These are phyloP conservation scores for Monopterus albus DNA, from an alignment of 2,113 vertebrate genomes.

Conservation along the genomic window DNA sequence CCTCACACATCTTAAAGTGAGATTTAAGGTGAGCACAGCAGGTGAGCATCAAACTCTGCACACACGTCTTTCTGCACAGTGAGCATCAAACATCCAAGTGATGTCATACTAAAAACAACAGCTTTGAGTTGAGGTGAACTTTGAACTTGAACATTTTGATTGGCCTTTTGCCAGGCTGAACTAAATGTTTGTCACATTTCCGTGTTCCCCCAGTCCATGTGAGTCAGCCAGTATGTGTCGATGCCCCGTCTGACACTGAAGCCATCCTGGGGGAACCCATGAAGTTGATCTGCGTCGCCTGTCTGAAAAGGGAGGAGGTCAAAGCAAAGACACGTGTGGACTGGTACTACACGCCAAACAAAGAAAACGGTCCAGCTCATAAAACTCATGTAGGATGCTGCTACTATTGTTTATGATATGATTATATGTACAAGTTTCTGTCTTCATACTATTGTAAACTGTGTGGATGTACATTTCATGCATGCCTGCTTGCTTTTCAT, in stretches of 20 bases:
- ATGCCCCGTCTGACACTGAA: slow-evolving; percentile 89
- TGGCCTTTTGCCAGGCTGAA: background rate
- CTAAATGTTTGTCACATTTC: slow-evolving; percentile 11
- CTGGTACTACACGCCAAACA: slow-evolving; percentile 86
- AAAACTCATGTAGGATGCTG: slow-evolving; percentile 80
- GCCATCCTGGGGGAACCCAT: slow-evolving; percentile 88
- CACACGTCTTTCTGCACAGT: background rate
- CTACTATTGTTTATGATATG: background rate
- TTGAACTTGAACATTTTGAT: background rate
- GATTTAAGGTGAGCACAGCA: background rate
- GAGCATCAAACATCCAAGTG: background rate
- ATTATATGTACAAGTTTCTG: background rate
- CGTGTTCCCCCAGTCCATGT: slow-evolving; percentile 77
- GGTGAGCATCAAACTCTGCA: background rate
- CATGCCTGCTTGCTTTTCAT: background rate
- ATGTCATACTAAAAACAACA: background rate
- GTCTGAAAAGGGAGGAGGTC: slow-evolving; percentile 94
- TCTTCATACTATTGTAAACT: background rate
- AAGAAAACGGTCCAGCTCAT: background rate
- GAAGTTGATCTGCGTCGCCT: slow-evolving; percentile 94
- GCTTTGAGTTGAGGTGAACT: background rate
- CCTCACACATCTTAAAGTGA: background rate
- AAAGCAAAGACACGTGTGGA: slow-evolving; percentile 86
- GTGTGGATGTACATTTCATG: background rate
- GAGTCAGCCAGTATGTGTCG: slow-evolving; percentile 91